These are phyloP conservation scores for Dermochelys coriacea DNA, from an alignment of 2,797 vertebrate genomes.

Conservation along the genomic window DNA sequence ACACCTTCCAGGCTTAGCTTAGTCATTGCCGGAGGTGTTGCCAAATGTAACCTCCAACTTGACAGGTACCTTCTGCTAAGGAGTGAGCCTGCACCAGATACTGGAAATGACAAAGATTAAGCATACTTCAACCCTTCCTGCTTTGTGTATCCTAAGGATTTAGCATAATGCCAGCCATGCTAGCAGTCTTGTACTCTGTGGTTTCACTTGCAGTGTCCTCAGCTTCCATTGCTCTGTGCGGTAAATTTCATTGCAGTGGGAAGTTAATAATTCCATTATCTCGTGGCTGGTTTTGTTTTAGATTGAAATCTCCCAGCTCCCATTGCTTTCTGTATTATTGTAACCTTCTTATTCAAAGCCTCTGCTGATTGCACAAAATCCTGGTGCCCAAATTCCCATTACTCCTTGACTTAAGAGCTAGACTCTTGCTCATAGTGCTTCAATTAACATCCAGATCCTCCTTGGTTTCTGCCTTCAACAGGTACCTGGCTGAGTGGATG, in stretches of 20 bases:
- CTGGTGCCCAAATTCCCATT: neutral
- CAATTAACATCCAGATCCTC: neutral
- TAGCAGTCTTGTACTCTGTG: neutral
- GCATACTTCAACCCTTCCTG: rapidly evolving
- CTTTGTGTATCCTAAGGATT: neutral
- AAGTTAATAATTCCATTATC: neutral
- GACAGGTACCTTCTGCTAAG: neutral
- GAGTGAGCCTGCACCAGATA: conserved; percentile 16
- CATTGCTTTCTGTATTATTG: neutral
- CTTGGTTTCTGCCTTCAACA: conserved; percentile 58
- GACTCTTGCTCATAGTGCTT: neutral
- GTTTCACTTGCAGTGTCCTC: neutral
- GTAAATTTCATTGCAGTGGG: neutral
- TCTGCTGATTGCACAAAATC: neutral
- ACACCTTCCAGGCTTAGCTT: neutral
- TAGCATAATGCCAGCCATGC: neutral
- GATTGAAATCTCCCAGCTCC: neutral
- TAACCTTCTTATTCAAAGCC: neutral
- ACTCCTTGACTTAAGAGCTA: neutral
- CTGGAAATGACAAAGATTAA: neutral
- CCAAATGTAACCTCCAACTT: conserved; percentile 16
- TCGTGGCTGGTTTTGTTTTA: neutral
- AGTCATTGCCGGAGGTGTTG: conserved; percentile 16
- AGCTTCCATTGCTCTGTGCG: neutral
- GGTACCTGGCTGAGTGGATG: conserved; percentile 98